Base-by-base conservation (phyloP, 1,140 invertebrate genomes). In the Drosophila sucinea region DNA sequence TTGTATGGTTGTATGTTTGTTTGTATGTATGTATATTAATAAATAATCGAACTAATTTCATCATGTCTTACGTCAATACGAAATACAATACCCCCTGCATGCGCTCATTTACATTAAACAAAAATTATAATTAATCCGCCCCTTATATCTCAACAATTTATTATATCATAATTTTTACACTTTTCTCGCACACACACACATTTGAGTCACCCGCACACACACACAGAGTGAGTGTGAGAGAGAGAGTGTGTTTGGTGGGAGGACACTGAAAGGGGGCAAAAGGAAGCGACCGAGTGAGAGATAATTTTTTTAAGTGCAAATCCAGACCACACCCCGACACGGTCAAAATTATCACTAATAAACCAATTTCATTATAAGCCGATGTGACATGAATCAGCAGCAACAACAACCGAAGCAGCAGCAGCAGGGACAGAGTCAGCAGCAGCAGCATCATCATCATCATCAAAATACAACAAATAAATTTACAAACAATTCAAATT, bases 331-430 rank as follows among this genome's bases (percentile, higher is more conserved):
- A 70, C 81, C 82, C 75, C 68, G 29, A 38, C 41, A 63, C 47
- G 51, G 64, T 55, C 79, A 76, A 70, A 84, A 80, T 77, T 85
- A 85, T 84, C 77, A 73, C 77, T 86, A 85, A 85, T 85, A 85
- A 85, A 86, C 82, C 81, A 85, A 86, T 78, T 85, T 85, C 70
- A 86, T 86, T 84, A 80, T 81, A 84, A 84, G 73, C 69, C 73
- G 44, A 60, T 70, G 74, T 51, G 44, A 85, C 74, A 81, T 85
- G 82, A 85, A 72, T 85, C 81, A 84, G 80, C 73, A 63, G 23
- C 32, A 51, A 7, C 38, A 57, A 29, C 61, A 66, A 57, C n/a
- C 17, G 17, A 17, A 17, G 7, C 4, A 5, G 44, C 44, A 10
- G 23, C n/a, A 1, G 17, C 10, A n/a, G 17, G 17, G 23, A 23